Base-by-base conservation (phyloP, 2,797 vertebrate species). In the Rhodeus uyekii region DNA sequence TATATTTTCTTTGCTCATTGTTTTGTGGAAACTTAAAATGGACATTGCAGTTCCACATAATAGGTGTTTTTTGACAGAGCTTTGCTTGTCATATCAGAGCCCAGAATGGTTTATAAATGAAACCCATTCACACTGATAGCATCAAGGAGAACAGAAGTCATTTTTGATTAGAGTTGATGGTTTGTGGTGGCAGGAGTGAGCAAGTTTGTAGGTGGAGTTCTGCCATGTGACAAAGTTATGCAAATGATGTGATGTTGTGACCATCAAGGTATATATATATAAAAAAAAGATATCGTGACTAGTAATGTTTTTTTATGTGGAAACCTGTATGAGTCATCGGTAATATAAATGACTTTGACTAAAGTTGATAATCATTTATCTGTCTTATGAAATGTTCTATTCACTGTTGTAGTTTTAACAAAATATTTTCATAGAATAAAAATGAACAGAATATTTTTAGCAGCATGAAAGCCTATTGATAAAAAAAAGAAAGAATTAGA, bases 1-100 rank as follows among this genome's bases (percentile, higher is more conserved):
- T 68, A 75, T 42, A 74, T 68, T 81, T 55, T 38, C 24, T 24
- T 80, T 63, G 46, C 61, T 64, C 39, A 39, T 76, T 63, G 44
- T 85, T 68, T 71, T 19, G 44, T 67, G 18, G 67, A 58, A 63
- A 46, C 18, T 9, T 64, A 58, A 83, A 67, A 63, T 61, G 39
- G 64, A 22, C 72, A 8, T 46, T 36, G 18, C 22, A 44, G n/a
- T 42, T 68, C 24, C n/a, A 19, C 5, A 9, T 60, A 53, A 73
- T 39, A 39, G 77, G 29, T 39, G 79, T 19, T 63, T 84, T 58
- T 63, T 27, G 53, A 61, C 48, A n/a, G 79, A 53, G 55, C 60
- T 53, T 22, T 24, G 64, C 48, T 53, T 65, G 19, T 77, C 78
- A 13, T 5, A 34, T 29, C 19, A 48, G 38, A 22, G n/a, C 61